These are phyloP conservation scores for Trematocara marginatum DNA, from an alignment of 2,113 vertebrate genomes.

Conservation along the genomic window DNA sequence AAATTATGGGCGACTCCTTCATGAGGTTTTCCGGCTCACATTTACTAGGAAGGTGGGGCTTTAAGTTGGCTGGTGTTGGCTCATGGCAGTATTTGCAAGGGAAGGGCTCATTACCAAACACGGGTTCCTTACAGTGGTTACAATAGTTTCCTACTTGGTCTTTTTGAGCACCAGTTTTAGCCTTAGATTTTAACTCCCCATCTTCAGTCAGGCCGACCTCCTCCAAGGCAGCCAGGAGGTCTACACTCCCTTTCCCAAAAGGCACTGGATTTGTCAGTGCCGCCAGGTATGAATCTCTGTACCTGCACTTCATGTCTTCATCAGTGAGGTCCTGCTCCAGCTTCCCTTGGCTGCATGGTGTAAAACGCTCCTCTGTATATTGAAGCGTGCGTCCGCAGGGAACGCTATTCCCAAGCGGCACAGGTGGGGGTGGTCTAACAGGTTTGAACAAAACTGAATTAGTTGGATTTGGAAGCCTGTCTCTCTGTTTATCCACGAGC, in stretches of 20 bases:
- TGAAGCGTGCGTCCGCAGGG: slow-evolving; percentile 20
- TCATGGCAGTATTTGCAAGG: slow-evolving; percentile 3
- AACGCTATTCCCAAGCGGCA: slow-evolving; percentile 21
- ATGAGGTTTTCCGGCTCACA: slow-evolving; percentile 17
- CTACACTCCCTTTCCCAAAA: slow-evolving; percentile 65
- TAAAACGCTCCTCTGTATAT: slow-evolving; percentile 57
- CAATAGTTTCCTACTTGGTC: slow-evolving; percentile 21
- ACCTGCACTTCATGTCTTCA: slow-evolving; percentile 64
- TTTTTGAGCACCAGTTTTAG: not conserved
- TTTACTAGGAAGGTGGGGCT: not conserved
- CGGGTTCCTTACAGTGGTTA: slow-evolving; percentile 30
- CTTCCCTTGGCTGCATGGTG: slow-evolving; percentile 56
- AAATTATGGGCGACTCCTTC: slow-evolving; percentile 31
- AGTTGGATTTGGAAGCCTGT: slow-evolving; percentile 2
- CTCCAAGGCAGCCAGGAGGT: slow-evolving; percentile 66
- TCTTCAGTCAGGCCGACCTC: slow-evolving; percentile 47
- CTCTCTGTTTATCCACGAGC: slow-evolving; percentile 7
- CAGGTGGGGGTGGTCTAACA: slow-evolving; percentile 57
- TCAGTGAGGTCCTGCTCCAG: slow-evolving; percentile 47
- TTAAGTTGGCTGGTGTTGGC: not conserved
- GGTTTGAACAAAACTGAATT: slow-evolving; percentile 49
- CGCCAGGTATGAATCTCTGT: slow-evolving; percentile 77
- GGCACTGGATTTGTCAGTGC: slow-evolving; percentile 74
- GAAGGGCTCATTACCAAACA: slow-evolving; percentile 4
- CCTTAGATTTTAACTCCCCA: slow-evolving; percentile 9